Base-by-base conservation (phyloP, 2,113 vertebrate species). In the Poicephalus gulielmi region DNA sequence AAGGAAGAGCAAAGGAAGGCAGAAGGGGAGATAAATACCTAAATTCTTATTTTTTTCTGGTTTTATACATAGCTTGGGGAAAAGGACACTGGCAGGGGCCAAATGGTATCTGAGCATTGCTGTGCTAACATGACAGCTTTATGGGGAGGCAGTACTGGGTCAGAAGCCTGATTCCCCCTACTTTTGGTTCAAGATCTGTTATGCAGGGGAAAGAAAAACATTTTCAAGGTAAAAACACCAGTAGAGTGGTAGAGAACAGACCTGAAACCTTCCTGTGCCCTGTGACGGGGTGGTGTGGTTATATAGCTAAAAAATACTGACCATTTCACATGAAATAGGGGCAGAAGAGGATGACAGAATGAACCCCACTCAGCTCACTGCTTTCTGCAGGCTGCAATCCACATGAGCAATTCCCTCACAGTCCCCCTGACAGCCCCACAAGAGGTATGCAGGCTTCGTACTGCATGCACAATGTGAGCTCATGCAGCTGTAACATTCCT, bases 381-480 rank as follows among this genome's bases (percentile, higher is more conserved):
- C 62, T 83, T 55, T 87, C 66, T 63, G 35, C 67, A 55, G 31
- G 25, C 57, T 52, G 46, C 57, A 30, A 1, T 46, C 41, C 52
- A 18, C 52, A 37, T 0, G 4, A 27, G n/a, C 0, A 1, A 8
- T 43, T 13, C 63, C 18, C 8, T 73, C 11, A 8, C 19, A 24
- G 15, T 47, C 57, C 31, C 75, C 49, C 33, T 4, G 30, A 17
- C 13, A 79, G 57, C 27, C 63, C n/a, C 0, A 0, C 0, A 0
- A 28, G 18, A 15, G 35, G 33, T 39, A 9, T 1, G 7, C 12
- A 27, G 37, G 44, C 39, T 76, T 79, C 0, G 0, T 43, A n/a
- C 35, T 35, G 43, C 25, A 31, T 17, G 63, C 43, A 64, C 79
- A 76, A 76, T 9, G 44, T 46, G 53, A 24, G 27, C 35, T 90